phyloP scores from a whole-genome alignment of 1,140 invertebrate genomes.

The Pissodes strobi region DNA sequence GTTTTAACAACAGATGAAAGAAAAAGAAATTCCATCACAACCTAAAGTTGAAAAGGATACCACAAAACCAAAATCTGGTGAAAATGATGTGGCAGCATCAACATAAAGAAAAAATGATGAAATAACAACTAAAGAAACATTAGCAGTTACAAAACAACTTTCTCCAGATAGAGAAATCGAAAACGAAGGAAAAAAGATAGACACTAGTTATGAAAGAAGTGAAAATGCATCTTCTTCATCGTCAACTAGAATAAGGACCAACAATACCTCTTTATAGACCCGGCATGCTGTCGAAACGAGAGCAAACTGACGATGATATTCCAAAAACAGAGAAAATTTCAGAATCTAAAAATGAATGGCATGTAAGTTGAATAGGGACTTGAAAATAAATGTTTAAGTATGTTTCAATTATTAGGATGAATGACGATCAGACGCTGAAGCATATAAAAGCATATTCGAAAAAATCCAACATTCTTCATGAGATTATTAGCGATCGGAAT shows the following conservation, averaged over 20 bases:
- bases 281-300: constrained; percentile 53
- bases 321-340: constrained; percentile 15
- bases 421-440: too few relatives aligned
- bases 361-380: too few relatives aligned
- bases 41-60: not conserved
- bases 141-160: not conserved
- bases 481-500: too few relatives aligned
- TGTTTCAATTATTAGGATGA: too few relatives aligned
- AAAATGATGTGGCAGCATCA: too few relatives aligned
- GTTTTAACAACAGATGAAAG: constrained; percentile 28
- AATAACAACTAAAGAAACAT: constrained; percentile 21
- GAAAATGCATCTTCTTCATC: constrained; percentile 39
- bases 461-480: too few relatives aligned
- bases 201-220: constrained; percentile 29
- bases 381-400: too few relatives aligned
- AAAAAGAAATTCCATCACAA: not conserved
- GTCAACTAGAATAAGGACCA: constrained; percentile 57
- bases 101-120: not conserved
- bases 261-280: constrained; percentile 54
- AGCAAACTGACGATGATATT: constrained; percentile 42
- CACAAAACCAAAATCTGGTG: constrained; percentile 10
- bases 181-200: constrained; percentile 33
- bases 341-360: constrained; percentile 4
- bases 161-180: constrained; percentile 10
- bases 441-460: too few relatives aligned